Evolutionary conservation across 1,140 invertebrate species (phyloP), one percentile per base, ranked within the genome.

Genomic region (Drosophila micromelanica): DNA sequence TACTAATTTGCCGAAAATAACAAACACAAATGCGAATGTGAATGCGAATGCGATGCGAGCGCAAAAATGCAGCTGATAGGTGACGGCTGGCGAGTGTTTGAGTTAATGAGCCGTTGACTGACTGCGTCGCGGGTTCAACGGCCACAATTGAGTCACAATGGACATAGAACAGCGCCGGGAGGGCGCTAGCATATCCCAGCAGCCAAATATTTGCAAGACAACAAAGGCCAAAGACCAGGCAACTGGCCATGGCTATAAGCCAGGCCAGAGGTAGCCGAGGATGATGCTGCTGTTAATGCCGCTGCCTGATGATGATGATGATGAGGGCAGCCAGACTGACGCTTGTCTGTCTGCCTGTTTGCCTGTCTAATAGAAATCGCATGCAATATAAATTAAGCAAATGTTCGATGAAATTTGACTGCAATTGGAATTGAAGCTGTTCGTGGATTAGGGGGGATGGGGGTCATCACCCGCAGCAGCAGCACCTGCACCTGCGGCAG

Each of bases 51-150:
- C 20, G 20, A 23, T 40, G 12, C 17, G 20, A 55, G 17, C 40
- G 51, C 51, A 49, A 45, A 54, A 23, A 62, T 37, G 30, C 45
- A 55, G 52, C 62, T 69, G 71, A 48, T 48, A 48, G 23, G 51
- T 23, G 38, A 13, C 42, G 38, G 32, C 32, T 9, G 37, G 40
- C 52, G 20, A 15, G 8, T 49, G 57, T 45, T 20, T 46, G 38
- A 78, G 67, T 72, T 80, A 80, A 79, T 80, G 77, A 72, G 65
- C 61, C 65, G 38, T 65, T 52, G 64, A 45, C 56, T 62, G 60
- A 37, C 32, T 37, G 46, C 48, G 40, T 17, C 23, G 30, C n/a
- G 46, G 42, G 78, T 79, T 80, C 77, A 80, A 51, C 60, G 77
- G 51, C 65, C 71, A 74, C 7, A 72, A 64, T 59, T 71, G 60